phyloP scores from a whole-genome alignment of 92 coral and sea anemone species.

The Zoanthus sansibaricus region DNA sequence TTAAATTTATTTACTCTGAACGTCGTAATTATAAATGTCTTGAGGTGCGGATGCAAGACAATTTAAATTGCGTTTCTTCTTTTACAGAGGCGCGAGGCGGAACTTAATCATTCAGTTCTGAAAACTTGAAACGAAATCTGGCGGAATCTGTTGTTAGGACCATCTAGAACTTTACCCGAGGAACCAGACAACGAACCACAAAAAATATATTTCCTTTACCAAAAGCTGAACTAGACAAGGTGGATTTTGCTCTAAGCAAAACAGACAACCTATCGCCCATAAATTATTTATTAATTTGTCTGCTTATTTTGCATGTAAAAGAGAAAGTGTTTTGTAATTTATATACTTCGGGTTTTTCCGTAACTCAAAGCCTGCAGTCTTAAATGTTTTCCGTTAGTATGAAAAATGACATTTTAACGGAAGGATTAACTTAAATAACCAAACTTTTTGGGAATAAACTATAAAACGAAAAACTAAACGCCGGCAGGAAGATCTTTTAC shows the following conservation, averaged over 20 bases:
- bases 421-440: not conserved
- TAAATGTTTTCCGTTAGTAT: not conserved
- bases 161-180: not conserved
- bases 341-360: constrained; percentile 21
- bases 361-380: constrained; percentile 10
- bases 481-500: constrained; percentile 14
- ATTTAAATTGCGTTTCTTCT: constrained; percentile 12
- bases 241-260: constrained; percentile 42
- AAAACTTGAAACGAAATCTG: not conserved
- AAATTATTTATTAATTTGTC: constrained; percentile 63
- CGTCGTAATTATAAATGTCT: constrained; percentile 37
- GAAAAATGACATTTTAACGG: not conserved
- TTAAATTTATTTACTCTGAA: constrained; percentile 42
- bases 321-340: constrained; percentile 60
- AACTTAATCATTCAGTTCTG: constrained; percentile 22
- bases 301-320: constrained; percentile 66
- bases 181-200: not conserved
- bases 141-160: constrained; percentile 6
- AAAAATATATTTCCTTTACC: constrained; percentile 15
- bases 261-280: constrained; percentile 51
- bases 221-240: constrained; percentile 19
- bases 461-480: constrained; percentile 17
- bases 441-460: not conserved
- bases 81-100: constrained; percentile 19
- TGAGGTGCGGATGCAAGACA: constrained; percentile 36